Conservation (phyloP, 1,140 invertebrate genomes). For the Homalodisca vitripennis region DNA sequence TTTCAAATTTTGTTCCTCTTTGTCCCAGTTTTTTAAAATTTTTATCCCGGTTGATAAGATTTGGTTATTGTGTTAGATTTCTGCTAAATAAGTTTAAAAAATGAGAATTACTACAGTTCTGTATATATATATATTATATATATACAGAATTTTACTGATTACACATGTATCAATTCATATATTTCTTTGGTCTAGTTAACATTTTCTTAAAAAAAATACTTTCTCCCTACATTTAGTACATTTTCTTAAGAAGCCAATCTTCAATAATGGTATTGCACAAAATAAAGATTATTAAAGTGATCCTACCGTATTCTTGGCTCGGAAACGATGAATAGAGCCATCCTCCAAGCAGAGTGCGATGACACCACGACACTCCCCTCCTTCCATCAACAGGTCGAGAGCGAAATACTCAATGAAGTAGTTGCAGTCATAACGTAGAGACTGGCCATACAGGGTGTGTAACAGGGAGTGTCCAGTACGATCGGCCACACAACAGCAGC, state of each 20-base stretch:
- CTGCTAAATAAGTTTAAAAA: too few species aligned
- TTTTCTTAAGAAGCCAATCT: neutral
- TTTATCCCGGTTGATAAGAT: too few species aligned
- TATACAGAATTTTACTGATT: neutral
- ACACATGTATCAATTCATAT: neutral
- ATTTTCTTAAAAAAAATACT: neutral
- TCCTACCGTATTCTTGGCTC: conserved; percentile 68
- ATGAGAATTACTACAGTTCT: too few species aligned
- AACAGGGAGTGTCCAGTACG: conserved; percentile 78
- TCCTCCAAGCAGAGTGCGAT: conserved; percentile 76
- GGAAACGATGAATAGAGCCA: conserved; percentile 77
- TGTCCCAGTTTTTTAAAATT: too few species aligned
- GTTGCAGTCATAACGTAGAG: conserved; percentile 71
- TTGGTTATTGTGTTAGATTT: too few species aligned
- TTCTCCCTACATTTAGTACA: neutral
- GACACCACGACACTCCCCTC: conserved; percentile 66
- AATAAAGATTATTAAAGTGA: neutral
- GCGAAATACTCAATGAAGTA: conserved; percentile 87
- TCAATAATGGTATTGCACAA: neutral
- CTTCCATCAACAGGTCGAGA: conserved; percentile 77
- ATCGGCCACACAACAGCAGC: conserved; percentile 36
- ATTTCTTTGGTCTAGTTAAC: neutral
- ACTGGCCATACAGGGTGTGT: conserved; percentile 81
- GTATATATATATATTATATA: too few species aligned
- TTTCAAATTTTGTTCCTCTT: too few species aligned